Percentiles rank a stretch among this genome's conserved stretches.
phyloP scores from a whole-genome alignment of 2,797 vertebrate species.

The Aplochiton taeniatus region DNA sequence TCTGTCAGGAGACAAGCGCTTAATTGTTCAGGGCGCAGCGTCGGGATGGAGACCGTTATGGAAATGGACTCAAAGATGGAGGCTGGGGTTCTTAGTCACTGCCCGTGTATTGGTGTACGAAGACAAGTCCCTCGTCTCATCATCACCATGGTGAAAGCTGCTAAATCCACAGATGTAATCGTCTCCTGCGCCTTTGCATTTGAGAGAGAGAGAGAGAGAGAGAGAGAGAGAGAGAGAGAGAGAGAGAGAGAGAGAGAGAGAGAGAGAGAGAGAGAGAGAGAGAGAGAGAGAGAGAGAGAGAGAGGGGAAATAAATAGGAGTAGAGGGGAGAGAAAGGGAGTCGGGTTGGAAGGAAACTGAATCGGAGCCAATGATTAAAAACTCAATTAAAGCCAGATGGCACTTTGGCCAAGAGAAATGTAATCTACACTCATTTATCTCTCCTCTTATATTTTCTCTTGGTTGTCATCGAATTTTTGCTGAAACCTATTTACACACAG shows the following conservation, averaged over 20 bases:
- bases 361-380: slow-evolving; percentile 28
- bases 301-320: no score
- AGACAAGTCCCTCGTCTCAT: slow-evolving; percentile 22
- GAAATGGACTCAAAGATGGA: slow-evolving; percentile 1
- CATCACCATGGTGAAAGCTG: slow-evolving; percentile 1
- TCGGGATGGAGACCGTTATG: slow-evolving; percentile 17
- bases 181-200: neutral
- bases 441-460: neutral
- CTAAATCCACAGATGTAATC: slow-evolving; percentile 5
- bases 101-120: neutral
- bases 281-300: slow-evolving; percentile 1
- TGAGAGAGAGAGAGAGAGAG: neutral
- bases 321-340: no score
- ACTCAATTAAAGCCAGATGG: slow-evolving; percentile 29
- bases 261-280: neutral
- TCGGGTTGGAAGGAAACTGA: no score
- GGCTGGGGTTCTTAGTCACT: slow-evolving; percentile 1
- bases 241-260: neutral
- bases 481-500: neutral
- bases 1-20: slow-evolving; percentile 44
- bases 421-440: neutral
- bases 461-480: neutral
- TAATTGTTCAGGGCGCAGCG: slow-evolving; percentile 51
- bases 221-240: slow-evolving; percentile 1
- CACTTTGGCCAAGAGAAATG: neutral